Base-by-base conservation (phyloP, 1,140 invertebrate genomes). In the Globodera rostochiensis region DNA sequence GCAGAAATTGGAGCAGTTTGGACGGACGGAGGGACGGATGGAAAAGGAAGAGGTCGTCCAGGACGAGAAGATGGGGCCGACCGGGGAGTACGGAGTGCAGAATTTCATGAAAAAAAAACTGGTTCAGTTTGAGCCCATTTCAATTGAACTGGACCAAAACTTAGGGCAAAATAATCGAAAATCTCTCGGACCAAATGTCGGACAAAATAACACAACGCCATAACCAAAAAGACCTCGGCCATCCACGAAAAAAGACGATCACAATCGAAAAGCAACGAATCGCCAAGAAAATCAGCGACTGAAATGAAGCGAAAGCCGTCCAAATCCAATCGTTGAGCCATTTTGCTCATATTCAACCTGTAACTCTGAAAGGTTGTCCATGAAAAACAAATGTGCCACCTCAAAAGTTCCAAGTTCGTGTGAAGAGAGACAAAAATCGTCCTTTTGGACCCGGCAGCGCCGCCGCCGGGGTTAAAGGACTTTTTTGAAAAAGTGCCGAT, bases 1-100 rank as follows among this genome's bases (percentile, higher is more conserved):
- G 80, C 66, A 82, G 57, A 67, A 82, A 83, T 84, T 82, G 80
- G 53, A 82, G 57, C 47, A 25, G 60, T 25, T 49, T 67, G 47
- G 47, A 13, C 11, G 25, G 21, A 80, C 60, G 45, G 15, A 53
- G 19, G 64, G 83, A 70, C 45, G 67, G 64, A 47, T 83, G 57
- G 13, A 84, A 71, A 21, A 70, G 47, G 36, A 73, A 67, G 21
- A 82, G 74, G 47, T 82, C 80, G 25, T 82, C 80, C 25, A 80
- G 77, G 49, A 80, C n/a, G 13, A 80, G 19, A 8, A 80, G 53
- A 13, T 53, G 50, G 3, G 19, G 69, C 5, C 67, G 60, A n/a
- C n/a, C 46, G 69, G 69, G n/a, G 57, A 15, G 57, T 6, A 64
- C 57, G 11, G 15, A 64, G 15, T 11, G 57, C 11, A 64, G 57